A percentile compares a stretch with the other conserved stretches of the same genome.
phyloP scores from a whole-genome alignment of 2,113 vertebrate species.

The Sclerurus mexicanus region DNA sequence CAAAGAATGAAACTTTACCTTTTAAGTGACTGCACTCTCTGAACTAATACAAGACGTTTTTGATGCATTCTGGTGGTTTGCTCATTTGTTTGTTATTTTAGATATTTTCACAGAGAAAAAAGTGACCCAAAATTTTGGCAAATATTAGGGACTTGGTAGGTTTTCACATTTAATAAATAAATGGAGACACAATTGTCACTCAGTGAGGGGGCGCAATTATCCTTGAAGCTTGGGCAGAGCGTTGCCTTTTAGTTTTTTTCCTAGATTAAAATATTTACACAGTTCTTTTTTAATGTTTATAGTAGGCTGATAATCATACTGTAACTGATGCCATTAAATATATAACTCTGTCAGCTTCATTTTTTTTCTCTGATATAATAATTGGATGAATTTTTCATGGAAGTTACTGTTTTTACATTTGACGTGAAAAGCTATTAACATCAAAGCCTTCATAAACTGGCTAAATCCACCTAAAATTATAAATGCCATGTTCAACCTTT shows the following conservation, averaged over 20 bases:
- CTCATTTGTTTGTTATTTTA: neutral
- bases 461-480: neutral
- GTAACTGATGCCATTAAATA: neutral
- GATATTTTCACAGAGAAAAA: neutral
- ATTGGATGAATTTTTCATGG: neutral
- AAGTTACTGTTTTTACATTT: neutral
- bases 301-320: neutral
- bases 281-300: neutral
- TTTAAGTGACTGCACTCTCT: neutral
- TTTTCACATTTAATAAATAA: neutral
- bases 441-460: neutral
- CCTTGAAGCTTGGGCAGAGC: neutral
- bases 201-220: neutral
- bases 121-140: neutral
- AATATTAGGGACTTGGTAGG: fast-evolving
- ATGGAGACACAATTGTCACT: neutral
- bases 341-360: neutral
- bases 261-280: neutral
- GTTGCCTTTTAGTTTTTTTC: neutral
- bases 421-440: neutral
- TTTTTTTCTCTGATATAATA: neutral
- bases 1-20: neutral
- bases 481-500: neutral
- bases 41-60: neutral
- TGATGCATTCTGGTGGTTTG: neutral